These are phyloP conservation scores for Gymnarchus niloticus DNA, from an alignment of 2,113 vertebrate genomes.

Conservation along the genomic window DNA sequence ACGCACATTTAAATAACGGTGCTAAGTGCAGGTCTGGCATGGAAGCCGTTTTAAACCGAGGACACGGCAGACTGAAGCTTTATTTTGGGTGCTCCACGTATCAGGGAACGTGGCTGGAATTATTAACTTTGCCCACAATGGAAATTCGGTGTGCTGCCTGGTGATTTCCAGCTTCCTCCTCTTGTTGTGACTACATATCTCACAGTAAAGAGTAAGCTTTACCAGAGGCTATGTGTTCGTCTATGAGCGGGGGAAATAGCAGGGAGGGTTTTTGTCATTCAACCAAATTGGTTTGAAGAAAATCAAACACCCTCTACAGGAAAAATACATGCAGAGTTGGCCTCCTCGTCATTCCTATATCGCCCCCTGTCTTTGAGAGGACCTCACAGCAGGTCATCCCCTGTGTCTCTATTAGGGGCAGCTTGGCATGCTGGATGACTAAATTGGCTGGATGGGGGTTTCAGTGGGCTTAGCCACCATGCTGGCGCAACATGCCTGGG, in stretches of 20 bases:
- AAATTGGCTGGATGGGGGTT: conserved; percentile 63
- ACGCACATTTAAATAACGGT: background rate
- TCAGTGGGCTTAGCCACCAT: conserved; percentile 61
- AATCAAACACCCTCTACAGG: conserved; percentile 34
- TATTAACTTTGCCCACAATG: conserved; percentile 50
- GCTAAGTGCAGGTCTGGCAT: no score
- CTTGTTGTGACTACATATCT: conserved; percentile 37
- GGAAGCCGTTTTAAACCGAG: background rate
- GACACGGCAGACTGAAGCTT: background rate
- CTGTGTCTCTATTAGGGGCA: conserved; percentile 61
- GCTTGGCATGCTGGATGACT: conserved; percentile 55
- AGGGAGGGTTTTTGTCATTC: conserved; percentile 51
- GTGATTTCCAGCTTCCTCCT: conserved; percentile 42
- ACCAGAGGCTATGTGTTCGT: conserved; percentile 56
- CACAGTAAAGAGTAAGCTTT: conserved; percentile 56
- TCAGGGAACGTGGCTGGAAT: conserved; percentile 58
- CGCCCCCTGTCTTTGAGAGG: conserved; percentile 41
- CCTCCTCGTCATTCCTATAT: background rate
- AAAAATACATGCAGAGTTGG: background rate
- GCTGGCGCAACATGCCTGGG: conserved; percentile 57
- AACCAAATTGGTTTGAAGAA: conserved; percentile 53
- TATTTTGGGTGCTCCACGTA: background rate
- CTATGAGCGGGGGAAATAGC: conserved; percentile 45
- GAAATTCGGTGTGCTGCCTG: conserved; percentile 36
- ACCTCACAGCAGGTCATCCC: conserved; percentile 51